Evolutionary conservation across 1,140 invertebrate genomes (phyloP).

Genomic region (Lasioglossum baleicum): DNA sequence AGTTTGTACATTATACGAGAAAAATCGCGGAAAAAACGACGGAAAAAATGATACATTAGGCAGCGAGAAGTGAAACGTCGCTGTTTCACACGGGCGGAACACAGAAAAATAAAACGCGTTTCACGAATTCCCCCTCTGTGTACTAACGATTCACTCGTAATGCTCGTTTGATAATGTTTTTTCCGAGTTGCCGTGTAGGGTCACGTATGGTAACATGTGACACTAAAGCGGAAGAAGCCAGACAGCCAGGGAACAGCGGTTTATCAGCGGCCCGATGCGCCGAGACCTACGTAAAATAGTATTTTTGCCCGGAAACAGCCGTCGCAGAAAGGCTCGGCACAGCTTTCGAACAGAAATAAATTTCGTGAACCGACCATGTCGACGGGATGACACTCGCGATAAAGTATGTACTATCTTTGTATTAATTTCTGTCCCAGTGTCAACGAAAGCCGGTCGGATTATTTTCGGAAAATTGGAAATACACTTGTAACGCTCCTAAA

Average conservation of each 20-base stretch:
- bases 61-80: background rate
- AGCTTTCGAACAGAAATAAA: slow-evolving; percentile 6
- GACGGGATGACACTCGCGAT: too few relatives aligned
- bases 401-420: too few relatives aligned
- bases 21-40: background rate
- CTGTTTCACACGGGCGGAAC: background rate
- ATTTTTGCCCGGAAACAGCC: background rate
- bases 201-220: slow-evolving; percentile 10
- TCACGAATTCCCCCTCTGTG: background rate
- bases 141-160: slow-evolving; percentile 2
- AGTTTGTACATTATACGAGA: slow-evolving; percentile 34
- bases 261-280: slow-evolving; percentile 6
- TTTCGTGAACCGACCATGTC: background rate
- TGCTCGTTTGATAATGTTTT: slow-evolving; percentile 13
- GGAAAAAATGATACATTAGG: background rate
- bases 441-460: too few relatives aligned
- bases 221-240: slow-evolving; percentile 15
- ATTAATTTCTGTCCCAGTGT: too few relatives aligned
- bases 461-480: too few relatives aligned
- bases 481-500: too few relatives aligned
- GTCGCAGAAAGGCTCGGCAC: too few relatives aligned
- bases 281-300: background rate
- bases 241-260: slow-evolving; percentile 26
- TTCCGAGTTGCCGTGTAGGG: background rate
- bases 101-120: background rate